Evolutionary conservation across 2,888 invertebrate genomes (phyloP).

Genomic region (Rhynchonema sp.): DNA sequence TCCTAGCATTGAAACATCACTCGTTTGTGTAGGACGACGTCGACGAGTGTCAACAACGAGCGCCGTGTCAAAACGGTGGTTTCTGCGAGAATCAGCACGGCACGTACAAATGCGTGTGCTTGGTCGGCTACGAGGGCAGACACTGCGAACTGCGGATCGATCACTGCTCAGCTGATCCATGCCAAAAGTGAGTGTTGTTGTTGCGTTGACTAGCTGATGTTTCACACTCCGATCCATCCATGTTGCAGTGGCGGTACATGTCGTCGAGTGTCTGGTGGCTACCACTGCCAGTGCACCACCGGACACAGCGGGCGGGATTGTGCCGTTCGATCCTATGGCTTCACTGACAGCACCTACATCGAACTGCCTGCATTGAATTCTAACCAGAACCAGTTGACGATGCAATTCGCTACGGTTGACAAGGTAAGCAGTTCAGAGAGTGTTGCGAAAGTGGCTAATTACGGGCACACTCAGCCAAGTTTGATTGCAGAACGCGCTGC

Average conservation of each 20-base stretch:
- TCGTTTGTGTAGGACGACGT: no score
- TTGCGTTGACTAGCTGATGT: not conserved
- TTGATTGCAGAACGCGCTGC: constrained; percentile 52
- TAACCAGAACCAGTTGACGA: not conserved
- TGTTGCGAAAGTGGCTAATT: no score
- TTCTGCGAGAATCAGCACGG: not conserved
- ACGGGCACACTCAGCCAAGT: no score
- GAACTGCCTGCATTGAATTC: not conserved
- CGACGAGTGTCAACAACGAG: not conserved
- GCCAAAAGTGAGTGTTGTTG: not conserved
- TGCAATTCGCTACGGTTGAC: not conserved
- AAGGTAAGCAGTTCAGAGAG: not conserved
- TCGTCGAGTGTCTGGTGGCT: not conserved
- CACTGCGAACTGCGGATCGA: not conserved
- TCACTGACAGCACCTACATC: not conserved
- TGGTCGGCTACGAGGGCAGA: not conserved
- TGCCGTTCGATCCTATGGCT: not conserved
- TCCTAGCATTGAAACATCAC: no score
- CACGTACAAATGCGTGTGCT: not conserved
- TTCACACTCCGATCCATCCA: not conserved
- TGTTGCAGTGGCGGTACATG: not conserved
- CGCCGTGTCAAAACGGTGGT: not conserved
- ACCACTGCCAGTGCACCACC: not conserved
- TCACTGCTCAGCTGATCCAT: not conserved
- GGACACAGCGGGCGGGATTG: not conserved